Conservation (phyloP, 1,140 invertebrate species). For the Probaryconus sp. region DNA sequence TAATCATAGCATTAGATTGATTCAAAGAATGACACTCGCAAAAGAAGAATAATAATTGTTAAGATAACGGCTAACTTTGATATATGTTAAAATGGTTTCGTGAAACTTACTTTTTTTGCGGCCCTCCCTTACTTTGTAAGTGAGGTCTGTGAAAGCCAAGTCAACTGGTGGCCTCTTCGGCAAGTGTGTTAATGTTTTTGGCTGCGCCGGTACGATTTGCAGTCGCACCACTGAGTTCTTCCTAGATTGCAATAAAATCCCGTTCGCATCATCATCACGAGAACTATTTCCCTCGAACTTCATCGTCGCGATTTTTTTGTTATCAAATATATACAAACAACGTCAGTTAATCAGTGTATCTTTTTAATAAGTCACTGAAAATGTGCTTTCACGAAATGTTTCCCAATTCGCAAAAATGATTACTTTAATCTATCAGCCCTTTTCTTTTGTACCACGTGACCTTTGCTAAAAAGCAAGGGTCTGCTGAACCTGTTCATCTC, state of each 20-base stretch:
- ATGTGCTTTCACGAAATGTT: too few species aligned
- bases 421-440: too few species aligned
- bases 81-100: too few species aligned
- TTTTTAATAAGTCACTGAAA: neutral
- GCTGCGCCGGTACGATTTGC: slow-evolving; percentile 83
- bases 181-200: slow-evolving; percentile 88
- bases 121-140: slow-evolving; percentile 90
- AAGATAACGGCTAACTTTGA: too few species aligned
- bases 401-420: too few species aligned
- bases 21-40: too few species aligned
- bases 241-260: slow-evolving; percentile 76
- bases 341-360: neutral
- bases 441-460: too few species aligned
- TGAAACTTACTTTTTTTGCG: slow-evolving; percentile 88
- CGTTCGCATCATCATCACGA: slow-evolving; percentile 71
- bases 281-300: slow-evolving; percentile 75
- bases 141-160: slow-evolving; percentile 90
- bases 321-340: neutral
- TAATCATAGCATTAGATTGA: too few species aligned
- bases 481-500: too few species aligned
- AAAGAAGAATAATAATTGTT: neutral
- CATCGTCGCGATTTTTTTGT: slow-evolving; percentile 60
- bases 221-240: slow-evolving; percentile 80
- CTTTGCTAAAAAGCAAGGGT: too few species aligned
- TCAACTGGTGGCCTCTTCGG: slow-evolving; percentile 91